Percentiles rank a stretch among this genome's conserved stretches.
Evolutionary conservation across 2,113 vertebrate species (phyloP).

Genomic region (zebrafish (Danio rerio)): DNA sequence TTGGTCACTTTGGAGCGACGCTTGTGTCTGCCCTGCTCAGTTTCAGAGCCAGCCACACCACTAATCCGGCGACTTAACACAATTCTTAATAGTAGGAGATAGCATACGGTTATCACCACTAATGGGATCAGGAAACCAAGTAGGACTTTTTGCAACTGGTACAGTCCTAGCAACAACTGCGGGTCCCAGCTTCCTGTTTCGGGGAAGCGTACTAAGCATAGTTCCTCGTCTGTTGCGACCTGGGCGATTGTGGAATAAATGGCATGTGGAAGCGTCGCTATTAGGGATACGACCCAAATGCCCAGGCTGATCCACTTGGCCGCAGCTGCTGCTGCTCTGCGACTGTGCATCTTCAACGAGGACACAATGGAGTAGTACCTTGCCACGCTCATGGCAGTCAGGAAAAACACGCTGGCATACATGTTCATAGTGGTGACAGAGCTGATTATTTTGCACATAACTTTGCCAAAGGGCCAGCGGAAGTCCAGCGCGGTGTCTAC

Average conservation of each 20-base stretch:
- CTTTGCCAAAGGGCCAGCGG: constrained; percentile 81
- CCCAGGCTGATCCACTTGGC: constrained; percentile 78
- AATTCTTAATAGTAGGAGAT: constrained; percentile 78
- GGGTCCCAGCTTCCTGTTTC: constrained; percentile 79
- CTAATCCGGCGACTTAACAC: constrained; percentile 71
- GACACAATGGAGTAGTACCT: constrained; percentile 80
- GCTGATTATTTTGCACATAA: constrained; percentile 84
- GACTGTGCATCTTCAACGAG: constrained; percentile 77
- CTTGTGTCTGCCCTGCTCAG: constrained; percentile 66
- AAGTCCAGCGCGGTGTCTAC: constrained; percentile 83
- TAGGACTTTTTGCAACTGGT: constrained; percentile 83
- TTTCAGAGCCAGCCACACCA: constrained; percentile 61
- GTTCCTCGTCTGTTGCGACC: constrained; percentile 76
- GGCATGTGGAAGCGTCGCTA: constrained; percentile 80
- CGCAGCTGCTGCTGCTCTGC: constrained; percentile 61
- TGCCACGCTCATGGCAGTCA: constrained; percentile 82
- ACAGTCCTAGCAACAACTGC: constrained; percentile 80
- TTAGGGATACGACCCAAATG: constrained; percentile 77
- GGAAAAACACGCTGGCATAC: constrained; percentile 84
- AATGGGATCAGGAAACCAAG: constrained; percentile 81
- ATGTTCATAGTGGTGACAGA: constrained; percentile 84
- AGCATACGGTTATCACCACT: constrained; percentile 79
- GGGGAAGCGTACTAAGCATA: constrained; percentile 82
- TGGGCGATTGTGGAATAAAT: constrained; percentile 80
- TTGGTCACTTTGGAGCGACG: constrained; percentile 79